Base-by-base conservation (phyloP, 2,888 invertebrate species). In the Biston betularia region DNA sequence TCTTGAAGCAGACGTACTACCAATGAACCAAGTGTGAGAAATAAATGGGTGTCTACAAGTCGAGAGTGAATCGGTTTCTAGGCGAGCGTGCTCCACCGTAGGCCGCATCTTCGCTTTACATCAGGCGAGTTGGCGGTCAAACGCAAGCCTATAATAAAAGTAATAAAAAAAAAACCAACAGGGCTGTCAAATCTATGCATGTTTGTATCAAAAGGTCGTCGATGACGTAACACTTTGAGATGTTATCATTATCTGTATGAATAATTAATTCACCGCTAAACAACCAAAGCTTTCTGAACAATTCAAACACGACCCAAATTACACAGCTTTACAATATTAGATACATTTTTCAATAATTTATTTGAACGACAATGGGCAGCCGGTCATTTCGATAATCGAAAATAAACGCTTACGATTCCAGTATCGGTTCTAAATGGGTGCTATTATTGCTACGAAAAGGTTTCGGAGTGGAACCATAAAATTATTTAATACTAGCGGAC, bases 351-450 rank as follows among this genome's bases (percentile, higher is more conserved):
- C 38, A 45, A 44, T 60, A 56, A 56, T 59, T 64, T 54, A 65
- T 44, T 42, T 48, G 14, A 14, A 53, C 59, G 48, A 58, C 48
- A 42, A 44, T 58, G 14, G 48, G 42, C 14, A 58, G 52, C 48
- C 35, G 52, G 65, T 62, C 58, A 66, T 73, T 71, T 71, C 54
- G 58, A 63, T 71, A 73, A 73, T 73, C 66, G 68, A 68, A 71
- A 68, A 69, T 69, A 68, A 53, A 59, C 58, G 69, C 56, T 69
- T 49, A 57, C 65, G 46, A 65, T 66, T 68, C 61, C 11, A 49
- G 53, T 71, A 66, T 64, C 64, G 63, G 50, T 33, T 54, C 53
- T 55, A 68, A 71, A 69, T 64, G 54, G 53, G 63, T 50, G 66
- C 56, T 66, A 70, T 66, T 73, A 71, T 63, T 73, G 45, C 49